A percentile compares a stretch with the other conserved stretches of the same genome.
These are phyloP conservation scores for Oreochromis aureus DNA, from an alignment of 2,113 vertebrate species.

Conservation along the genomic window DNA sequence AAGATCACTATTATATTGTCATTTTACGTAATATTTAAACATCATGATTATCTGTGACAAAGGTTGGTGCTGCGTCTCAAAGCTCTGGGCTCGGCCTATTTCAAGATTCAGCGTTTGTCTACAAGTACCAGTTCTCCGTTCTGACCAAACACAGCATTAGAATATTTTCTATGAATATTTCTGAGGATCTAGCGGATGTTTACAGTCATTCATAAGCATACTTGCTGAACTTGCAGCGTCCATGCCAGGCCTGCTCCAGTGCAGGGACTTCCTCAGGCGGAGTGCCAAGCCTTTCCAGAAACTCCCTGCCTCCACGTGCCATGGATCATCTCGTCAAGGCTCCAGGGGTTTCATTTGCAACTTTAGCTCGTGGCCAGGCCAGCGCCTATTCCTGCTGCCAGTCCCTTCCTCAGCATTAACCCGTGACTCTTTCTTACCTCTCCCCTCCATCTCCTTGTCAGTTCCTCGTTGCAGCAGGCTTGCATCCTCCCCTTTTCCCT, in stretches of 20 bases:
- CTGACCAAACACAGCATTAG: background rate
- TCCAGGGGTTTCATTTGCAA: slow-evolving; percentile 50
- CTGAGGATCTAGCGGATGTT: background rate
- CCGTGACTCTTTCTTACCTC: background rate
- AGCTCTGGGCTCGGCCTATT: background rate
- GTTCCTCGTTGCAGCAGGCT: background rate
- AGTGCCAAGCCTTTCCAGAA: slow-evolving; percentile 47
- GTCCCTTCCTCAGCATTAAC: background rate
- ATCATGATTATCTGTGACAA: background rate
- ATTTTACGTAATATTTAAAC: background rate
- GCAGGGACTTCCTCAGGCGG: slow-evolving; percentile 33
- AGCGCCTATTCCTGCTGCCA: slow-evolving; percentile 4
- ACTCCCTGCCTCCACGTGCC: slow-evolving; percentile 46
- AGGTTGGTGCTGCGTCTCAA: background rate
- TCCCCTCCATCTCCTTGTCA: background rate
- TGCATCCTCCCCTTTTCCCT: background rate
- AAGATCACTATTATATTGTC: background rate
- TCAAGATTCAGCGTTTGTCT: rapidly evolving
- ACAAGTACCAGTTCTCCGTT: too few species aligned
- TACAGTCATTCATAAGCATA: background rate
- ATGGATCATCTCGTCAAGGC: slow-evolving; percentile 45
- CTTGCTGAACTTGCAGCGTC: background rate
- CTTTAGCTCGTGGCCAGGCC: slow-evolving; percentile 14
- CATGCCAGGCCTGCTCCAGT: background rate
- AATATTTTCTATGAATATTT: background rate